These are phyloP conservation scores for Trichoplax adhaerens DNA, from an alignment of 37 sponge, comb jelly and placozoan species.

Conservation along the genomic window DNA sequence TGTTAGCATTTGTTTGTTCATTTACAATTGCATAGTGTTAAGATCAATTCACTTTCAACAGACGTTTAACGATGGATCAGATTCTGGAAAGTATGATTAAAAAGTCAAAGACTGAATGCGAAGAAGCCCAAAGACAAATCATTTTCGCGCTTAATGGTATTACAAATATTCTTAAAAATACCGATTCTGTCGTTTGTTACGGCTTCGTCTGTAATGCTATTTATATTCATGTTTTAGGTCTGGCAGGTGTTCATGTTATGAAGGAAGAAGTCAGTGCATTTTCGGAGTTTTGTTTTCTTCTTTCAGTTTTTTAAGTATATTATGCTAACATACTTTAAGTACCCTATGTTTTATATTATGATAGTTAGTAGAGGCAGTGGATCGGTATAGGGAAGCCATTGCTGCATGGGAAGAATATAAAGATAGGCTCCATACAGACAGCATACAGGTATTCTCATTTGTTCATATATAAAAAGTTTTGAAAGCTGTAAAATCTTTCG, in stretches of 20 bases:
- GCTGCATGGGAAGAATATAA: constrained; percentile 32
- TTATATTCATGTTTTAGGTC: constrained; percentile 1
- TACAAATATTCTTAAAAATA: constrained; percentile 10
- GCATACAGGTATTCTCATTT: constrained; percentile 13
- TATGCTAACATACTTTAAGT: constrained; percentile 5
- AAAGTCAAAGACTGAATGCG: constrained; percentile 34
- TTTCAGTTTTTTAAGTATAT: background rate
- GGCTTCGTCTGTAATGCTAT: background rate
- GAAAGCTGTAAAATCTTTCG: too few species aligned
- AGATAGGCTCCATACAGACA: constrained; percentile 30
- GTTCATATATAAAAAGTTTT: too few species aligned
- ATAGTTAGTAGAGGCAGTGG: constrained; percentile 9
- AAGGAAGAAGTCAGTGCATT: background rate
- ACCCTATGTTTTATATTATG: constrained; percentile 26
- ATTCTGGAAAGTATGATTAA: constrained; percentile 35
- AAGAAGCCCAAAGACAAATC: constrained; percentile 32
- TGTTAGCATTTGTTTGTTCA: background rate
- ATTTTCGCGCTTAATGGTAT: constrained; percentile 53
- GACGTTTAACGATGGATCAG: constrained; percentile 44
- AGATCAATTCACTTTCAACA: constrained; percentile 1
- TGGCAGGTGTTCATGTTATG: constrained; percentile 6
- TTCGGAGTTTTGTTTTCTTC: too few species aligned
- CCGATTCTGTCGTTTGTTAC: background rate
- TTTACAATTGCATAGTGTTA: too few species aligned
- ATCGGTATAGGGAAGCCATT: constrained; percentile 44